Evolutionary conservation across 37 sponge, comb jelly and placozoan genomes (phyloP), one percentile per base, ranked within the genome.

Genomic region (Cliona cf. orientalis): DNA sequence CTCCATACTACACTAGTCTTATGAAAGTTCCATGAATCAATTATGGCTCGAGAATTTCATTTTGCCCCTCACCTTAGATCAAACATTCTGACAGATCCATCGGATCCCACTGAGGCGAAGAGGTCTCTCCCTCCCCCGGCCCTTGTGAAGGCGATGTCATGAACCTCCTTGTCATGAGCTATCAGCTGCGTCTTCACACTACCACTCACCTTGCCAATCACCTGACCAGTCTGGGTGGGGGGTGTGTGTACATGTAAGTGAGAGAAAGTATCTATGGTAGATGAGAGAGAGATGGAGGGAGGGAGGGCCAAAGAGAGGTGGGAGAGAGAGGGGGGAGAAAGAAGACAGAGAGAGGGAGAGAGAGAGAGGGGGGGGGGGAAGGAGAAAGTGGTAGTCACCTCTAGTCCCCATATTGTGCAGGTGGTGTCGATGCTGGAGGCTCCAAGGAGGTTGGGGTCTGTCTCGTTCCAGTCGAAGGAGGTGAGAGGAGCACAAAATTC

Each of bases 401-500:
- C 95, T 46, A 97, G 79, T n/a, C 84, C 84, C 97, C 97, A 97
- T 39, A 97, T 97, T 3, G 97, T 97, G 80, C 97, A 97, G 22
- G 97, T 97, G 34, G 97, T 97, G 78, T 97, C 97, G 70, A 97
- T 97, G 35, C 95, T 94, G 66, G 95, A 97, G 6, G 97, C 89
- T 41, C 94, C 97, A n/a, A 97, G 66, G 25, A 97, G 64, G 60
- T 89, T 91, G 23, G 92, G 92, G 44, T 97, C 97, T 0, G 93
- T 80, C 74, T 97, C 97, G 58, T 97, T 97, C 97, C 97, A 97
- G 59, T 97, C 97, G 73, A 97, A 97, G 0, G 97, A 97, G 5
- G 97, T 97, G 46, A 97, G 67, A 3, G 97, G 97, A 64, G 97
- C 97, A 88, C 97, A 97, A 75, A 87, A 97, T 63, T 97, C 97